Base-by-base conservation (phyloP, 2,888 invertebrate genomes). In the Tuberolachnus salignus region DNA sequence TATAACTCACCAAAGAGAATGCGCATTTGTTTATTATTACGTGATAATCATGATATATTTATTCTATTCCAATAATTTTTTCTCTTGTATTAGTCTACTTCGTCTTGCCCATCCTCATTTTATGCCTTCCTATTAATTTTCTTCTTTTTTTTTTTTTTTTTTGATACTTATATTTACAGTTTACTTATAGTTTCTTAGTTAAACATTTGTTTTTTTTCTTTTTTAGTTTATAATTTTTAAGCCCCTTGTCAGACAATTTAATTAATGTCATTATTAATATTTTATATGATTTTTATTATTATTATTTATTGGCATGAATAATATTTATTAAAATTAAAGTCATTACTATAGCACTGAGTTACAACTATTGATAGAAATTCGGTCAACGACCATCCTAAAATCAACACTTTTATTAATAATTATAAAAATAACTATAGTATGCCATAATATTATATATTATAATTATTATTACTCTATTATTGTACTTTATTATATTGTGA, bases 261-360 rank as follows among this genome's bases (percentile, higher is more conserved):
- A 74, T 63, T 42, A 53, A 53, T 74, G 64, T 72, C 42, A 55
- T 70, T 70, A 55, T n/a, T n/a, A n/a, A n/a, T n/a, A n/a, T n/a
- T n/a, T n/a, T n/a, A n/a, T n/a, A n/a, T n/a, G n/a, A n/a, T n/a
- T n/a, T n/a, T n/a, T n/a, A n/a, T 55, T 73, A 73, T 63, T 51
- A 73, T 63, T 73, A 63, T 63, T 64, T 42, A 46, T 53, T 74
- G 63, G 61, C 34, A 13, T 42, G 42, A 19, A 53, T 73, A 63
- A 1, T 53, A 42, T 72, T 49, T 19, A 59, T 51, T 53, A 53
- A 11, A 63, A 73, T 73, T 73, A 63, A 42, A 42, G 14, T 63
- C 11, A 16, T 21, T 51, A 16, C 51, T 61, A 21, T 26, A 34
- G 63, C 13, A 21, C 9, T 13, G 16, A 53, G 23, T 74, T 53